Base-by-base conservation (phyloP, 2,888 invertebrate species). In the Eutolmus rufibarbis region DNA sequence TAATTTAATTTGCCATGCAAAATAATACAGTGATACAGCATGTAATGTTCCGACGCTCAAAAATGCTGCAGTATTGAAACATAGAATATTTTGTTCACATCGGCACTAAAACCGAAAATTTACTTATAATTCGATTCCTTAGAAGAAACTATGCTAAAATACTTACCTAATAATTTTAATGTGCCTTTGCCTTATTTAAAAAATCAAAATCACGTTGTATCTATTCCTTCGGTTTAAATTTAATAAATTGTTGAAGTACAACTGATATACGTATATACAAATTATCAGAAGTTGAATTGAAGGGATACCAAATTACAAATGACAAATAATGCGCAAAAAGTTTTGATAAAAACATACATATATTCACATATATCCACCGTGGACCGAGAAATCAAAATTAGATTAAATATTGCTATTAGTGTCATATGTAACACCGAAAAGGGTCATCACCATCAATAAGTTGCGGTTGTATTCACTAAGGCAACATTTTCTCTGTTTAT, bases 21-120 rank as follows among this genome's bases (percentile, higher is more conserved):
- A n/a, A n/a, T n/a, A n/a, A n/a, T n/a, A n/a, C n/a, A n/a, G n/a
- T n/a, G n/a, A n/a, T n/a, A n/a, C n/a, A n/a, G n/a, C n/a, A n/a
- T n/a, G n/a, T n/a, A n/a, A n/a, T n/a, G n/a, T n/a, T n/a, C n/a
- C n/a, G n/a, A n/a, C n/a, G n/a, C n/a, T n/a, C n/a, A n/a, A n/a
- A n/a, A n/a, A n/a, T n/a, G n/a, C n/a, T n/a, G n/a, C n/a, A n/a
- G 87, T 74, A 92, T 87, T 2, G 91, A 90, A 3, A 91, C 88
- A 0, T 91, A 91, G 84, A 92, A 92, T 2, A 91, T 90, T 2
- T 90, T 88, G 77, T 91, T 92, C 34, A 91, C 89, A 0, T 90
- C 86, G 5, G 89, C 87, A n/a, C 90, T 89, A 1, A 91, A 88
- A 1, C 90, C 90, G 5, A 9, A 19, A 57, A 57, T 57, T 2